Evolutionary conservation across 1,140 invertebrate genomes (phyloP).

Genomic region (Arctopsyche grandis): DNA sequence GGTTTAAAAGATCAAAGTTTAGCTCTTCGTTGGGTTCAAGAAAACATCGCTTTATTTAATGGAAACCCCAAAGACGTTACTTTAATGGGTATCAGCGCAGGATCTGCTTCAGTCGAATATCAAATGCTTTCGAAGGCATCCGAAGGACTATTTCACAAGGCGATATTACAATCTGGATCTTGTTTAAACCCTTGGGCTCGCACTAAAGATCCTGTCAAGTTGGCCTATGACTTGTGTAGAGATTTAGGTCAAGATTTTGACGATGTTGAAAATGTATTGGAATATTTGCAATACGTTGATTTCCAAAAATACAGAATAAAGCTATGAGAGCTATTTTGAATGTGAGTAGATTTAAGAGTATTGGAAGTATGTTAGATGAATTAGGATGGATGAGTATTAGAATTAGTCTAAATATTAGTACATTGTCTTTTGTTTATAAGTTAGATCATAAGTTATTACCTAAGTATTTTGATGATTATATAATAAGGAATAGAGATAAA

Average conservation of each 20-base stretch:
- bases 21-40: constrained; percentile 54
- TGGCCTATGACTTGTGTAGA: constrained; percentile 45
- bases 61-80: constrained; percentile 58
- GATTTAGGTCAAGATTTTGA: neutral
- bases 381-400: too few species aligned
- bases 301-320: constrained; percentile 16
- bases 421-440: too few species aligned
- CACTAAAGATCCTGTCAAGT: constrained; percentile 27
- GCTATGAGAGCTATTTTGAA: too few species aligned
- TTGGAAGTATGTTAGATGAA: too few species aligned
- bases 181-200: constrained; percentile 70
- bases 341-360: too few species aligned
- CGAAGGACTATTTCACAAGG: constrained; percentile 65
- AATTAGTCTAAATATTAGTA: too few species aligned
- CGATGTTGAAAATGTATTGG: constrained; percentile 12
- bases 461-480: too few species aligned
- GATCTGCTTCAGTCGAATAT: constrained; percentile 59
- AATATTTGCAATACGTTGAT: constrained; percentile 4
- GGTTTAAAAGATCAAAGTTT: constrained; percentile 55
- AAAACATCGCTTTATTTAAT: constrained; percentile 54
- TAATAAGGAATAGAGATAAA: too few species aligned
- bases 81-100: constrained; percentile 61
- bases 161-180: constrained; percentile 70
- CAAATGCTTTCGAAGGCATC: constrained; percentile 59
- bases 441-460: too few species aligned